phyloP scores from a whole-genome alignment of 1,140 invertebrate genomes.

The Lineus longissimus region DNA sequence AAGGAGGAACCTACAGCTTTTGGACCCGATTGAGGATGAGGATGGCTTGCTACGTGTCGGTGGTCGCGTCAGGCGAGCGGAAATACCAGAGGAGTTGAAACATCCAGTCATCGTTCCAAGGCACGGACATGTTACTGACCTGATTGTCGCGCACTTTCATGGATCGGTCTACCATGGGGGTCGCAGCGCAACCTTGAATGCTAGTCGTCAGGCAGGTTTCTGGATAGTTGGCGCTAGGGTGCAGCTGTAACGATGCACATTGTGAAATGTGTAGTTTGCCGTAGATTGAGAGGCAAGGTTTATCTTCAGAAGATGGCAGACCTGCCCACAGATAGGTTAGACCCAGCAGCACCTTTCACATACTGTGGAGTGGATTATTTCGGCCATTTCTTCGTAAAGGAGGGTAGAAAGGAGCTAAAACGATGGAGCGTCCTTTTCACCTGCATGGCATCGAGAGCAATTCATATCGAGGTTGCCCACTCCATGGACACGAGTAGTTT shows the following conservation, averaged over 20 bases:
- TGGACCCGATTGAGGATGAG: conserved; percentile 12
- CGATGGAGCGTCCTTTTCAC: not conserved
- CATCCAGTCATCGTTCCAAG: conserved; percentile 19
- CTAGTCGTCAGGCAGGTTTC: conserved; percentile 14
- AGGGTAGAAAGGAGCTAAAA: conserved; percentile 6
- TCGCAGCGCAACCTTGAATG: conserved; percentile 14
- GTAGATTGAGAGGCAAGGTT: not conserved
- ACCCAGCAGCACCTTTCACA: not conserved
- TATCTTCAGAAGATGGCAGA: conserved; percentile 10
- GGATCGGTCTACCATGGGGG: conserved; percentile 17
- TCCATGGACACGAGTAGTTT: not conserved
- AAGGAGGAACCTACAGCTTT: not conserved
- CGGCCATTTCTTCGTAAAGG: conserved; percentile 12
- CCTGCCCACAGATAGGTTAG: not conserved
- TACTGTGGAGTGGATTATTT: not conserved
- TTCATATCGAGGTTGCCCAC: not conserved
- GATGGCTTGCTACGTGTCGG: conserved; percentile 20
- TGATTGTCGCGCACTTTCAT: conserved; percentile 17
- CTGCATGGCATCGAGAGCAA: conserved; percentile 4
- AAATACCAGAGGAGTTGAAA: conserved; percentile 6
- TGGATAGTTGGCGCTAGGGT: conserved; percentile 21
- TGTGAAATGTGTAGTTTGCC: not conserved
- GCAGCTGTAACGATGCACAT: not conserved
- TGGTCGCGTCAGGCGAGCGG: conserved; percentile 13
- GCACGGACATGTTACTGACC: conserved; percentile 7